Base-by-base conservation (phyloP, 2,888 invertebrate species). In the Amblyjoppa fuscipennis region DNA sequence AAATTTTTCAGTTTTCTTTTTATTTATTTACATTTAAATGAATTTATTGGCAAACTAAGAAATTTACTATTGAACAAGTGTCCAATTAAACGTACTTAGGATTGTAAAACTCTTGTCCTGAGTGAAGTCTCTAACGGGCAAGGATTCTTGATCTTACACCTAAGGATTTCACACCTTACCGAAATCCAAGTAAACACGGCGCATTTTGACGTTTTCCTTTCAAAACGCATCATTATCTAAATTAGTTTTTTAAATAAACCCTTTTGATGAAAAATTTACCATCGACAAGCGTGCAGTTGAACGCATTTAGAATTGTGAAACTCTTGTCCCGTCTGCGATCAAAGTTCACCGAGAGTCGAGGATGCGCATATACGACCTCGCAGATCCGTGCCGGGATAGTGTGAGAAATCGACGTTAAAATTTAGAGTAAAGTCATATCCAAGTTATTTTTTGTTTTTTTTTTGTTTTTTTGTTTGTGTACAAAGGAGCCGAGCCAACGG, bases 111-210 rank as follows among this genome's bases (percentile, higher is more conserved):
- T 74, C 69, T n/a, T 41, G 53, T 56, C 16, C 28, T 11, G 6
- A 34, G 34, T 34, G 34, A 41, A 41, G 41, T 9, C 3, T 41
- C 0, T 41, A 11, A 41, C 2, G 11, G 3, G 28, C 61, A 66
- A 66, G 59, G 56, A 76, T 81, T 45, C 53, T 69, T 83, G 38
- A 79, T 79, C 76, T 20, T 20, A 20, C 20, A 20, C 20, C 20
- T 68, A 85, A 64, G 86, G 61, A 86, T 84, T 88, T 81, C 70
- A 75, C 59, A 66, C 38, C 84, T 41, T 28, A 28, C 68, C 38
- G 4, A 78, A 66, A 66, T 71, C 75, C 59, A 83, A 83, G 87
- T 83, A 80, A 28, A 31, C 11, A 68, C 53, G n/a, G 6, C 9
- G 20, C 20, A 20, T 20, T 20, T 20, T 20, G 20, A 20, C 20